Evolutionary conservation across 2,888 invertebrate species (phyloP), one percentile per base, ranked within the genome.

Genomic region (Ichneumoninae sp.): DNA sequence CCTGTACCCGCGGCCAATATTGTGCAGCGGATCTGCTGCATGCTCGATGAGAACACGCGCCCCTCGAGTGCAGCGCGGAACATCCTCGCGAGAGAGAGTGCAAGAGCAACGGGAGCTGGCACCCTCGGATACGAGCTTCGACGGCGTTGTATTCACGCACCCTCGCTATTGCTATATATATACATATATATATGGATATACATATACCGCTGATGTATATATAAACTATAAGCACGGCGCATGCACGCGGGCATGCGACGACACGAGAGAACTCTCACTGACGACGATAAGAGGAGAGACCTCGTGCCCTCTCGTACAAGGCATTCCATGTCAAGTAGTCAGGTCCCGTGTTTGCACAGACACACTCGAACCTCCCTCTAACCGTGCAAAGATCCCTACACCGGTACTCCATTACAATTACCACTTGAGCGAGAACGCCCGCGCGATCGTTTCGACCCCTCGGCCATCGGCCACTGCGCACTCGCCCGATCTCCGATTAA

Each of bases 291-390:
- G 47, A 52, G 50, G 47, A n/a, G 30, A n/a, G 50, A 50, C 30
- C 50, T 30, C 22, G 65, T 30, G 50, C 30, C 57, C 66, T 50
- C 54, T 68, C 71, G 83, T 83, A 76, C 77, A 72, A 68, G 77
- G 66, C 62, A 69, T 76, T 76, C 72, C 71, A 68, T 80, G 83
- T 84, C 83, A 80, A 80, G 83, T 80, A 69, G 80, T 80, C 66
- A 77, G 71, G 77, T 77, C 72, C 54, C 83, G 72, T 84, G 83
- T 84, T 80, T 84, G 77, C 80, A 80, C 77, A 80, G 80, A 80
- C 80, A 62, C 80, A 84, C 80, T 84, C 62, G 36, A 75, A 77
- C 60, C 30, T 40, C 72, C 13, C 65, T 36, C 68, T 50, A 10
- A 22, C 13, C 70, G 47, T 52, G 44, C 52, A 76, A 65, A 60